Base-by-base conservation (phyloP, 2,888 invertebrate genomes). In the Liodrosophila aerea region DNA sequence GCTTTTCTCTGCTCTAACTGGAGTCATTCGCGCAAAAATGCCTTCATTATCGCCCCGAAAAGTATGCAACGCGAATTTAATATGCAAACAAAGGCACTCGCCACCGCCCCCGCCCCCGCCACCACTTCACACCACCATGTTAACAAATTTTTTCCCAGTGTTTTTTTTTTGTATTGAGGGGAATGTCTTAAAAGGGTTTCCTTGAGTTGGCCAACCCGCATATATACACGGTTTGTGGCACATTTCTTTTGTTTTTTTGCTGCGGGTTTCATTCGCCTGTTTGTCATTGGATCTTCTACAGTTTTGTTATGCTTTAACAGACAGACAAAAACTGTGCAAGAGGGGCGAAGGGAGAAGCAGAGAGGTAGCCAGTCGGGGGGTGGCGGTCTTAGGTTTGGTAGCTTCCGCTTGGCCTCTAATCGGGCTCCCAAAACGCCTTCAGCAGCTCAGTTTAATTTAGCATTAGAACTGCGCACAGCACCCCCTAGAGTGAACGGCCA, bases 81-180 rank as follows among this genome's bases (percentile, higher is more conserved):
- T 77, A 82, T 75, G 60, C 62, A 77, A 82, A 75, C 72, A 78
- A 63, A 69, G 68, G 58, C 69, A 76, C 80, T 65, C 66, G n/a
- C n/a, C n/a, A n/a, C n/a, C n/a, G n/a, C n/a, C n/a, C n/a, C n/a
- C n/a, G n/a, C n/a, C n/a, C n/a, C n/a, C n/a, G n/a, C n/a, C n/a
- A n/a, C n/a, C n/a, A n/a, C n/a, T n/a, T n/a, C n/a, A n/a, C n/a
- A n/a, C n/a, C n/a, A n/a, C n/a, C 44, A 66, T 60, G 50, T 66
- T 50, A 57, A 60, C 59, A 61, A 61, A 50, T 61, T 54, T 53
- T 13, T 22, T 22, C n/a, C n/a, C 15, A 15, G 12, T 9, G 8
- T 39, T 15, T 13, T 22, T 36, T 36, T 30, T 30, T 11, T 27
- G 33, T 11, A 1, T 9, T 15, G 7, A 11, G n/a, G 3, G 9